Evolutionary conservation across 2,888 invertebrate genomes (phyloP).

Genomic region (Cepaea hortensis): DNA sequence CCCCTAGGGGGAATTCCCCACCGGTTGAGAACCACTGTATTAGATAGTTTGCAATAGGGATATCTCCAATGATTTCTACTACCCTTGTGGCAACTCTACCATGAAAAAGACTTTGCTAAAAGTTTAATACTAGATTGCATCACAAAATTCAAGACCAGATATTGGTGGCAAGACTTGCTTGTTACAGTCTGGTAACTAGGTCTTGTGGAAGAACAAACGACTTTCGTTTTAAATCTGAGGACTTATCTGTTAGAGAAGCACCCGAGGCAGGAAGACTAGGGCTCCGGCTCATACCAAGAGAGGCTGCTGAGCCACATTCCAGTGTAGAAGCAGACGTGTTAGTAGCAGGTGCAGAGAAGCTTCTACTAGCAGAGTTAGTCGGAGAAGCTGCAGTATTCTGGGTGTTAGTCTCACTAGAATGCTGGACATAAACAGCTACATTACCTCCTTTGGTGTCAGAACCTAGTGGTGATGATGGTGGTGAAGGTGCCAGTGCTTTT

Average conservation of each 20-base stretch:
- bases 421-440: not conserved
- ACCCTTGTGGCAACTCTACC: not conserved
- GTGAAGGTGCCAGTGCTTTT: constrained; percentile 28
- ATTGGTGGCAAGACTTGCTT: not conserved
- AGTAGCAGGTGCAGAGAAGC: constrained; percentile 8
- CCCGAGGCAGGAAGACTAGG: constrained; percentile 31
- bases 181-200: constrained; percentile 41
- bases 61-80: not conserved
- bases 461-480: constrained; percentile 24
- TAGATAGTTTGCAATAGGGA: not conserved
- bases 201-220: constrained; percentile 44
- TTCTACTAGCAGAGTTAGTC: constrained; percentile 13
- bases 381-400: constrained; percentile 18
- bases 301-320: not conserved
- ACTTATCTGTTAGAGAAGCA: not conserved
- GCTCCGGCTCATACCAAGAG: constrained; percentile 24
- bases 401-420: constrained; percentile 12
- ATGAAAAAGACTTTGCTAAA: not conserved
- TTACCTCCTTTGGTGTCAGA: constrained; percentile 12
- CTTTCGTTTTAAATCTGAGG: constrained; percentile 29
- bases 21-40: no score
- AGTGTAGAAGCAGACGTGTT: not conserved
- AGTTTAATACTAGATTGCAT: not conserved
- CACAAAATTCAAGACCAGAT: not conserved
- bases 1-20: no score